phyloP scores from a whole-genome alignment of 2,797 vertebrate species.

The Vespertilio murinus region DNA sequence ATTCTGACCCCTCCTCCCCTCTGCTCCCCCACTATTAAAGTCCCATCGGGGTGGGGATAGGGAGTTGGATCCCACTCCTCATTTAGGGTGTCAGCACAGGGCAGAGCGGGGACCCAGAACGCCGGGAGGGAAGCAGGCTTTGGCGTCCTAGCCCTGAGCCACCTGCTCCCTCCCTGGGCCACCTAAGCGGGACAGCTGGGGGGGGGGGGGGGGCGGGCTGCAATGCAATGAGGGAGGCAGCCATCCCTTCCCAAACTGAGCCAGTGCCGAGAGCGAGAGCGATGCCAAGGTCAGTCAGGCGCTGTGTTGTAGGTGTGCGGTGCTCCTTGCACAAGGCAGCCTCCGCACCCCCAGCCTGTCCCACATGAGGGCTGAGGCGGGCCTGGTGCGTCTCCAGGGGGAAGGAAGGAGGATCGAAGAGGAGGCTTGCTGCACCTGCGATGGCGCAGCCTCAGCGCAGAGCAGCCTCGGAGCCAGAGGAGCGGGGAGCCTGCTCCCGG shows the following conservation, averaged over 20 bases:
- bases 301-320: neutral
- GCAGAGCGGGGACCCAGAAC: neutral
- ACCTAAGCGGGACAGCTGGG: neutral
- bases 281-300: neutral
- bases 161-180: neutral
- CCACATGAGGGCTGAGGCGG: neutral
- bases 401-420: neutral
- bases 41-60: neutral
- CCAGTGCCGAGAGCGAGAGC: neutral
- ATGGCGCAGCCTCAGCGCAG: neutral
- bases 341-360: neutral
- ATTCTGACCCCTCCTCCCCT: neutral
- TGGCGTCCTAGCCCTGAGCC: neutral
- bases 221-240: neutral
- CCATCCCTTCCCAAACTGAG: neutral
- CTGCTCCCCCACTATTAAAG: neutral
- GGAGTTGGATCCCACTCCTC: neutral
- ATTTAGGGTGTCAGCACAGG: neutral
- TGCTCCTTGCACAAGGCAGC: neutral
- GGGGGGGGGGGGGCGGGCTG: no score
- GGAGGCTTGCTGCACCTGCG: neutral
- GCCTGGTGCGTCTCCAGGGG: rapidly evolving
- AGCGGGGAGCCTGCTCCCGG: neutral
- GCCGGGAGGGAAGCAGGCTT: neutral
- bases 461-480: neutral